phyloP scores from a whole-genome alignment of 1,140 invertebrate species.

The Hermetia illucens region DNA sequence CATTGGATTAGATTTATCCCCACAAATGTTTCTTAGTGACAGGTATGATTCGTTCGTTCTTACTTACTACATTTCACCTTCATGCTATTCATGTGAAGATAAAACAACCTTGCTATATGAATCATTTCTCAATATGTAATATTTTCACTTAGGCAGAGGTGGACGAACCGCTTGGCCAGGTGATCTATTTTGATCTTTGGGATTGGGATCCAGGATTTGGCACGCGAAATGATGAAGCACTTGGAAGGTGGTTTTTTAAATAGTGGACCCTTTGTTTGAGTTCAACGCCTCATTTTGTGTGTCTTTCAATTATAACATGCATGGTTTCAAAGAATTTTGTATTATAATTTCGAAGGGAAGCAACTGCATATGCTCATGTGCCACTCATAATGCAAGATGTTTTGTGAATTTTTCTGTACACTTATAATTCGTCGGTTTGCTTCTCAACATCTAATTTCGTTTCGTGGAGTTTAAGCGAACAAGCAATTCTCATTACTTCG shows the following conservation, averaged over 20 bases:
- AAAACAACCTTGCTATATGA: too few relatives aligned
- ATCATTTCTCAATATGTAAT: too few relatives aligned
- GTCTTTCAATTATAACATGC: neutral
- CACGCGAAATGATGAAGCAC: constrained; percentile 56
- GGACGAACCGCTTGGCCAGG: constrained; percentile 51
- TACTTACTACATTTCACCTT: neutral
- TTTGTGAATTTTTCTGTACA: too few relatives aligned
- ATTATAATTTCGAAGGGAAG: neutral
- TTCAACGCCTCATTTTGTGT: neutral
- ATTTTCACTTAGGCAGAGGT: constrained; percentile 47
- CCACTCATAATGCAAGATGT: too few relatives aligned
- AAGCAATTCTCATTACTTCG: too few relatives aligned
- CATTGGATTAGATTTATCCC: too few relatives aligned
- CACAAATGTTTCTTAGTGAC: too few relatives aligned
- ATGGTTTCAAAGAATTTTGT: neutral
- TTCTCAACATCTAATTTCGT: too few relatives aligned
- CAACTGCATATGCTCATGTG: too few relatives aligned
- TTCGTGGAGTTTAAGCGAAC: too few relatives aligned
- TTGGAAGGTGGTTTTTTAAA: constrained; percentile 56
- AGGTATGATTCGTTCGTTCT: neutral
- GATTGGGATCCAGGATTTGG: constrained; percentile 73
- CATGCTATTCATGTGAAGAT: neutral
- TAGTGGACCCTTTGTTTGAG: neutral
- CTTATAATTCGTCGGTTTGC: too few relatives aligned
- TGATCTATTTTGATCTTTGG: constrained; percentile 58